phyloP scores from a whole-genome alignment of 2,888 invertebrate species.

The Nymphalis c-album region DNA sequence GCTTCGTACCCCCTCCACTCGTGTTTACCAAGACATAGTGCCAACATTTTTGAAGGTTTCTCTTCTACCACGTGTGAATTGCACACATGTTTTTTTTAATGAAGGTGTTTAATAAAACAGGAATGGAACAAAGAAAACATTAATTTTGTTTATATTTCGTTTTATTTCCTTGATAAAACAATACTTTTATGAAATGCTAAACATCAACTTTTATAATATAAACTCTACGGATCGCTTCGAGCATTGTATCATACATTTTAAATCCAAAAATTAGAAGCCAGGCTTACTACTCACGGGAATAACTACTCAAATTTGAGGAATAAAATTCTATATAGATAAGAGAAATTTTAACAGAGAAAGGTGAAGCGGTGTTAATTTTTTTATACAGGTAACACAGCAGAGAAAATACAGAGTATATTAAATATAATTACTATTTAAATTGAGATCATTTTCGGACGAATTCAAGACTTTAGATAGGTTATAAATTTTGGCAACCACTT shows the following conservation, averaged over 20 bases:
- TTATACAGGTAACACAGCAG: slow-evolving; percentile 4
- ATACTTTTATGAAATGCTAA: slow-evolving; percentile 62
- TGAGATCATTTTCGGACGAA: slow-evolving; percentile 30
- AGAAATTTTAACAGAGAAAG: slow-evolving; percentile 23
- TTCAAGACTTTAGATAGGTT: slow-evolving; percentile 18
- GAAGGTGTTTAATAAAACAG: background rate
- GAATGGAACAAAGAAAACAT: slow-evolving; percentile 9
- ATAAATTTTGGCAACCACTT: slow-evolving; percentile 25
- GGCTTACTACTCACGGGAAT: slow-evolving; percentile 39
- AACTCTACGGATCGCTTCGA: slow-evolving; percentile 53
- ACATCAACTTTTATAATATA: slow-evolving; percentile 58
- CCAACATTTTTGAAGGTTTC: too few species aligned
- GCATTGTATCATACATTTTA: slow-evolving; percentile 39
- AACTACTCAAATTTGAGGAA: slow-evolving; percentile 26
- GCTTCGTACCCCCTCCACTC: too few species aligned
- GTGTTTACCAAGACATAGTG: too few species aligned
- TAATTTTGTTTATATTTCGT: slow-evolving; percentile 38
- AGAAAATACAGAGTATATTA: slow-evolving; percentile 21
- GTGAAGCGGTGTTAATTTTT: slow-evolving; percentile 27
- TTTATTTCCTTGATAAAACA: slow-evolving; percentile 56
- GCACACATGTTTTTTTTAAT: too few species aligned
- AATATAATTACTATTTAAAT: slow-evolving; percentile 13
- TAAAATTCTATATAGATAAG: slow-evolving; percentile 26
- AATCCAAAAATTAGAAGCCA: slow-evolving; percentile 46
- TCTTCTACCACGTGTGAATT: too few species aligned